These are phyloP conservation scores for Agrochola circellaris DNA, from an alignment of 2,888 invertebrate genomes.

Conservation along the genomic window DNA sequence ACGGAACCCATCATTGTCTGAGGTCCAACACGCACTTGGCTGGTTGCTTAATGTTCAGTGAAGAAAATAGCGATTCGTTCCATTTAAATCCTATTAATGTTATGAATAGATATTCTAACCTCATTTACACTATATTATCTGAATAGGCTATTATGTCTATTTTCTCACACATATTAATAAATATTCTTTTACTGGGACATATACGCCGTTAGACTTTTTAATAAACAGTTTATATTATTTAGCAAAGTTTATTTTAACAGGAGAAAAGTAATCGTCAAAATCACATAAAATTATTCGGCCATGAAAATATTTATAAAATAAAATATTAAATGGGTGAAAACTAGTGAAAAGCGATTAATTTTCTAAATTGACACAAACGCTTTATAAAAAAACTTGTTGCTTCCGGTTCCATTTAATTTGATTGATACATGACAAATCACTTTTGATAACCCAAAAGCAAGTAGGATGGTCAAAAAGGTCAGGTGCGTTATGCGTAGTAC, in stretches of 20 bases:
- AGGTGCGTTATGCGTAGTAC: not conserved
- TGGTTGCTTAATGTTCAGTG: not conserved
- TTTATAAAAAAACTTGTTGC: conserved; percentile 29
- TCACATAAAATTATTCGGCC: not conserved
- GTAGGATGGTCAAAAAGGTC: not conserved
- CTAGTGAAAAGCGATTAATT: conserved; percentile 21
- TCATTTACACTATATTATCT: conserved; percentile 38
- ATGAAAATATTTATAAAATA: not conserved
- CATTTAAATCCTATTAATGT: conserved; percentile 45
- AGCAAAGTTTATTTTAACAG: no score
- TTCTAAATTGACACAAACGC: not conserved
- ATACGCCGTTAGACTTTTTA: not conserved
- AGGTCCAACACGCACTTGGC: no score
- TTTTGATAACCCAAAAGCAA: conserved; percentile 13
- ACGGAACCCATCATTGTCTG: no score
- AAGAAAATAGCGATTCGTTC: conserved; percentile 39
- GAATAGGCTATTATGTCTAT: conserved; percentile 33
- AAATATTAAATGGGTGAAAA: conserved; percentile 10
- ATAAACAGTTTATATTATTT: not conserved
- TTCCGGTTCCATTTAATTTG: conserved; percentile 20
- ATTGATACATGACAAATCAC: conserved; percentile 23
- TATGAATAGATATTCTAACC: conserved; percentile 36
- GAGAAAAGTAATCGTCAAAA: not conserved
- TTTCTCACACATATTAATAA: conserved; percentile 27
- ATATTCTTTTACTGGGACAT: conserved; percentile 3